phyloP scores from a whole-genome alignment of 2,797 vertebrate species.

The Knipowitschia caucasica region DNA sequence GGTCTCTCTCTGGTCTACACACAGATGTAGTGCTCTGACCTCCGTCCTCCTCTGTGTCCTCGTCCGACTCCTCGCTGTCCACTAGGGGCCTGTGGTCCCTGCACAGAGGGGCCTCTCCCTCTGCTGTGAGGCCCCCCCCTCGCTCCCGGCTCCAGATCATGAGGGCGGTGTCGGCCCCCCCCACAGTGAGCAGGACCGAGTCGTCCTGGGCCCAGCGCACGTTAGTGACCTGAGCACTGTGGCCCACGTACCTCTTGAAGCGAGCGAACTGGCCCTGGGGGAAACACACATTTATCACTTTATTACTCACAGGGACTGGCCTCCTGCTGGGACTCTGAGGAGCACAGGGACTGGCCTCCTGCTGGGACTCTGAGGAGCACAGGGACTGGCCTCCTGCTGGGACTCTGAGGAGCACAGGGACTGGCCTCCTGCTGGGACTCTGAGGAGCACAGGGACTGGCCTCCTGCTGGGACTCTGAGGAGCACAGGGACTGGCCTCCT shows the following conservation, averaged over 20 bases:
- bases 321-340: no score
- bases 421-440: no score
- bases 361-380: no score
- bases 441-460: no score
- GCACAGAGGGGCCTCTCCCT: slow-evolving; percentile 37
- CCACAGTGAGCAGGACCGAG: slow-evolving; percentile 86
- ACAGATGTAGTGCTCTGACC: slow-evolving; percentile 78
- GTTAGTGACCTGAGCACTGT: slow-evolving; percentile 92
- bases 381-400: no score
- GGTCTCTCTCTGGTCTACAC: no score
- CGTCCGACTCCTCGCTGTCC: slow-evolving; percentile 94
- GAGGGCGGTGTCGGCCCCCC: slow-evolving; percentile 89
- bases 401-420: no score
- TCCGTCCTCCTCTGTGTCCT: slow-evolving; percentile 91
- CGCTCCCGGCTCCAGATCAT: slow-evolving; percentile 94
- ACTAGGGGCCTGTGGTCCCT: slow-evolving; percentile 58
- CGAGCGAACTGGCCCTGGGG: slow-evolving; percentile 88
- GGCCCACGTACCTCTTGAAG: slow-evolving; percentile 93
- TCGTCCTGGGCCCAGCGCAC: slow-evolving; percentile 92
- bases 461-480: no score
- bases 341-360: no score
- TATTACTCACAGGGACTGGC: no score
- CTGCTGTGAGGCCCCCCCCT: slow-evolving; percentile 70
- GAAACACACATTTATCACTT: no score
- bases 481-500: no score